phyloP scores from a whole-genome alignment of 2,113 vertebrate genomes.

The Ptychochromis oligacanthus region DNA sequence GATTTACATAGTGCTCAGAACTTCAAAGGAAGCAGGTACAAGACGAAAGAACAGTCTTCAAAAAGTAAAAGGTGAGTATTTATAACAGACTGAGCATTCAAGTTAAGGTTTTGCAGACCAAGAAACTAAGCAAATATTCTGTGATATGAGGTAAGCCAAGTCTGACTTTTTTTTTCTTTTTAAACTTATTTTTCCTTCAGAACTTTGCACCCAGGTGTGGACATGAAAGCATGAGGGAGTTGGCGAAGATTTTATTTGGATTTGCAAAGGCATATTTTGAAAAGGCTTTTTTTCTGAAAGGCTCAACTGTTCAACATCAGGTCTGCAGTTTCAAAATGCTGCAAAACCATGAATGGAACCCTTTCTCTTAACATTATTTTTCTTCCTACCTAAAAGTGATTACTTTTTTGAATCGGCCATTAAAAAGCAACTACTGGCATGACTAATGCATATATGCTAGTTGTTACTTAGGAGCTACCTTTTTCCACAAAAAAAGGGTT shows the following conservation, averaged over 20 bases:
- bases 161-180: slow-evolving; percentile 9
- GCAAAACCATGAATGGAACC: slow-evolving; percentile 76
- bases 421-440: slow-evolving; percentile 29
- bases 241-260: slow-evolving; percentile 77
- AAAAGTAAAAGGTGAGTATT: slow-evolving; percentile 39
- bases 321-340: slow-evolving; percentile 62
- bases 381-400: slow-evolving; percentile 55
- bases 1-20: slow-evolving; percentile 24
- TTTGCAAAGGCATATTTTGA: slow-evolving; percentile 72
- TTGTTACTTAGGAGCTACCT: slow-evolving; percentile 37
- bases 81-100: slow-evolving; percentile 49
- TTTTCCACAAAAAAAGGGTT: slow-evolving; percentile 27
- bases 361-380: slow-evolving; percentile 69
- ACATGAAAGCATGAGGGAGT: slow-evolving; percentile 76
- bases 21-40: slow-evolving; percentile 43
- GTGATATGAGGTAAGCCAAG: slow-evolving; percentile 73
- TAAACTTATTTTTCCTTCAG: slow-evolving; percentile 43
- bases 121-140: slow-evolving; percentile 70
- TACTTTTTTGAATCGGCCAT: slow-evolving; percentile 19
- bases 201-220: slow-evolving; percentile 78
- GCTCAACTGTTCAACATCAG: slow-evolving; percentile 66
- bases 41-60: slow-evolving; percentile 33
- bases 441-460: not conserved
- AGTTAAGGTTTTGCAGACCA: slow-evolving; percentile 53
- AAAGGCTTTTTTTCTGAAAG: slow-evolving; percentile 74